Percentiles rank a stretch among this genome's conserved stretches.
phyloP scores from a whole-genome alignment of 2,888 invertebrate species.

The Diadromus collaris region DNA sequence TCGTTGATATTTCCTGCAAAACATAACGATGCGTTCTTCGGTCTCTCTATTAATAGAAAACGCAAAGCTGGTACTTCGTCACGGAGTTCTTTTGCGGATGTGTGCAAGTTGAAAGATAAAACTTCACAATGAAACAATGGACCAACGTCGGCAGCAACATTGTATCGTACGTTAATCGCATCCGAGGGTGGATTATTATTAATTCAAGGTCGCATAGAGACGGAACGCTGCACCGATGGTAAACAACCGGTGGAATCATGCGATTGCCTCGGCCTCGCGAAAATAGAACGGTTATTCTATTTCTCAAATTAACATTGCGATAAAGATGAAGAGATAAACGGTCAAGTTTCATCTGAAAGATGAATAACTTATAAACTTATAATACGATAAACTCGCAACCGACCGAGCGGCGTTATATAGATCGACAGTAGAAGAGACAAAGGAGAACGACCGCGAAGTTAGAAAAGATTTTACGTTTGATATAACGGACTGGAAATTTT shows the following conservation, averaged over 20 bases:
- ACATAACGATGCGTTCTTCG: not conserved
- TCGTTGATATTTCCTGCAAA: not conserved
- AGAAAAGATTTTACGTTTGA: no score
- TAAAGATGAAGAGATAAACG: not conserved
- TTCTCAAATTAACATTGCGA: not conserved
- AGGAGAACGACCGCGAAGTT: no score
- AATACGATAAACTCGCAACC: not conserved
- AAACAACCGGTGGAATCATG: conserved; percentile 33
- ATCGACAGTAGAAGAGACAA: no score
- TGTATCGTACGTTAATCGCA: not conserved
- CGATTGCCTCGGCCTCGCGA: conserved; percentile 10
- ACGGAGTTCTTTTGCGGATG: not conserved
- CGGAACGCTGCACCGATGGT: not conserved
- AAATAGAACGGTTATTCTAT: conserved; percentile 42
- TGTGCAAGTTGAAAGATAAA: not conserved
- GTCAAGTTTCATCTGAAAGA: not conserved
- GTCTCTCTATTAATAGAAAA: conserved; percentile 10
- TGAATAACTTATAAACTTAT: not conserved
- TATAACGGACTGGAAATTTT: no score
- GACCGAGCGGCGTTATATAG: not conserved
- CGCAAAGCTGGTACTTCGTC: not conserved
- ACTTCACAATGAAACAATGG: not conserved
- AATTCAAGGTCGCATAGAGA: conserved; percentile 28
- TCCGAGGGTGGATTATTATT: conserved; percentile 8
- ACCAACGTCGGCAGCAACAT: not conserved